Evolutionary conservation across 2,113 vertebrate genomes (phyloP).

Genomic region (Furnarius figulus): DNA sequence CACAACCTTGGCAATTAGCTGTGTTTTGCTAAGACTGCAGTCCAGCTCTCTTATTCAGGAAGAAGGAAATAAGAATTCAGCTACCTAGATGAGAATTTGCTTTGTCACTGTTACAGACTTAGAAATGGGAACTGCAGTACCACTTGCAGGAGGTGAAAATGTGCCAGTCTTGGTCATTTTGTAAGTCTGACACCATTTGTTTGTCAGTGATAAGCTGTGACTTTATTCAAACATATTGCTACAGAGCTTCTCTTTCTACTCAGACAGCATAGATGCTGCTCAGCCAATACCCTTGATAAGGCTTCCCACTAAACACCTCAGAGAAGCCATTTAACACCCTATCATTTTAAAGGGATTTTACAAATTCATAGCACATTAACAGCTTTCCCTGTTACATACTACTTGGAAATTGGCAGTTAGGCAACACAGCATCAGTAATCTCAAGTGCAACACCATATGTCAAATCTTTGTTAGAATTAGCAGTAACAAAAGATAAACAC

Average conservation of each 20-base stretch:
- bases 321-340: not conserved
- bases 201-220: not conserved
- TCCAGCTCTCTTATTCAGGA: not conserved
- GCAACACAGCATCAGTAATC: not conserved
- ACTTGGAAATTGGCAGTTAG: not conserved
- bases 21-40: not conserved
- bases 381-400: not conserved
- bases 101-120: not conserved
- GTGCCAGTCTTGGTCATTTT: not conserved
- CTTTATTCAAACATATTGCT: not conserved
- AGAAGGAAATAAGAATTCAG: not conserved
- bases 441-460: not conserved
- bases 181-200: not conserved
- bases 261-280: not conserved
- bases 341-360: not conserved
- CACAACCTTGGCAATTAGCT: not conserved
- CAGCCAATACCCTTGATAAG: not conserved
- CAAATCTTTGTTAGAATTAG: not conserved
- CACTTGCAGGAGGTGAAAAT: not conserved
- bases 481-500: not conserved
- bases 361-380: not conserved
- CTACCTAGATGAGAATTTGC: not conserved
- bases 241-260: not conserved
- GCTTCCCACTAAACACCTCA: not conserved
- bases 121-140: not conserved